Conservation (phyloP, 2,888 invertebrate species). For the Anodontia alba region DNA sequence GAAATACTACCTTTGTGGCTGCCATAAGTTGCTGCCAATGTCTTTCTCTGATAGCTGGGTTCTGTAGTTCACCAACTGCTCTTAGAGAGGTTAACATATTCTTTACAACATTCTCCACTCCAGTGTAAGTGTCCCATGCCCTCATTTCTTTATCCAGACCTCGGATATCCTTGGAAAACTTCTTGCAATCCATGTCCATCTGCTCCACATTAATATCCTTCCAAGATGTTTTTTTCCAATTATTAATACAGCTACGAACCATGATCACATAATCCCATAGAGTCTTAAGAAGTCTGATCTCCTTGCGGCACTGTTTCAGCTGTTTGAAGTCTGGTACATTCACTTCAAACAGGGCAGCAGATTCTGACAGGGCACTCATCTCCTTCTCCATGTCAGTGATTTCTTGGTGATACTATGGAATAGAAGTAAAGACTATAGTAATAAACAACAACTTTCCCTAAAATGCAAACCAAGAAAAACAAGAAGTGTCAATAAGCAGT, state of each 20-base stretch:
- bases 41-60: slow-evolving; percentile 97
- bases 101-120: slow-evolving; percentile 95
- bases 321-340: slow-evolving; percentile 97
- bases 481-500: too few relatives aligned
- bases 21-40: slow-evolving; percentile 99
- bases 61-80: slow-evolving; percentile 97
- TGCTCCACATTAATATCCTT: slow-evolving; percentile 98
- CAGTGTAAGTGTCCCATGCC: slow-evolving; percentile 95
- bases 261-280: slow-evolving; percentile 98
- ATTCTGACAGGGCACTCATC: slow-evolving; percentile 94
- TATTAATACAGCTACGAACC: slow-evolving; percentile 95
- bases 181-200: slow-evolving; percentile 99
- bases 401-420: slow-evolving; percentile 90
- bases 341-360: slow-evolving; percentile 97
- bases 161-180: slow-evolving; percentile 92
- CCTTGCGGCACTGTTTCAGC: slow-evolving; percentile 95
- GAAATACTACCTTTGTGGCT: slow-evolving; percentile 93
- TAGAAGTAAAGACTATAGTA: too few relatives aligned
- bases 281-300: slow-evolving; percentile 91
- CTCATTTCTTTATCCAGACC: slow-evolving; percentile 98
- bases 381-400: slow-evolving; percentile 93
- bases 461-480: too few relatives aligned
- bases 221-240: slow-evolving; percentile 99
- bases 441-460: too few relatives aligned
- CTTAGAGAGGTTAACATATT: slow-evolving; percentile 97